These are phyloP conservation scores for Rhizoglyphus robini DNA, from an alignment of 1,140 invertebrate genomes.

Conservation along the genomic window DNA sequence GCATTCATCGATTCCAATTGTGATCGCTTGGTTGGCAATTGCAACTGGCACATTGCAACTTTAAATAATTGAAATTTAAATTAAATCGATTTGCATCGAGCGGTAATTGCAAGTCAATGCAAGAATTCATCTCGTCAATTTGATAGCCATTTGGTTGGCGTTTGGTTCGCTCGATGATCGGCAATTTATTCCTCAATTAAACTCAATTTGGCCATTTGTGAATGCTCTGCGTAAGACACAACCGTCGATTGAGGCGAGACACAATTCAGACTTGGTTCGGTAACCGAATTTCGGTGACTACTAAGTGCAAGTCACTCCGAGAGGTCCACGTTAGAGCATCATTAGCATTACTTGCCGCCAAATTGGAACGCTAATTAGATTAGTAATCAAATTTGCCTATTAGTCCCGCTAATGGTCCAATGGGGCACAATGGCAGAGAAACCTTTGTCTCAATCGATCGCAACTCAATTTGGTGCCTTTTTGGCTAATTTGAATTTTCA, in stretches of 20 bases:
- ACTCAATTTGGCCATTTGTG: background rate
- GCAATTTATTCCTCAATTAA: conserved; percentile 12
- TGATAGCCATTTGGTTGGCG: background rate
- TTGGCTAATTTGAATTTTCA: background rate
- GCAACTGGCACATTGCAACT: too few species aligned
- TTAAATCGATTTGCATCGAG: background rate
- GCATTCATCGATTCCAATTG: too few species aligned
- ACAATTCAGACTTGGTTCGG: background rate
- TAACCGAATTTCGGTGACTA: too few species aligned
- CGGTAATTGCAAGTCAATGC: conserved; percentile 7
- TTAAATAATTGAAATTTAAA: conserved; percentile 3
- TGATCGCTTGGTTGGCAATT: too few species aligned
- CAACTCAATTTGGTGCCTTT: too few species aligned
- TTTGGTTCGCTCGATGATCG: background rate
- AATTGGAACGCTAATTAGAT: background rate
- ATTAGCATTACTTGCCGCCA: conserved; percentile 1
- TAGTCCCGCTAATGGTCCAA: too few species aligned
- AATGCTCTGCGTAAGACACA: background rate
- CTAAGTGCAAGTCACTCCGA: too few species aligned
- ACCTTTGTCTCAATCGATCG: too few species aligned
- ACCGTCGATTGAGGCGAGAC: background rate
- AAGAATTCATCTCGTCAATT: background rate
- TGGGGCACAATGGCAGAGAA: too few species aligned
- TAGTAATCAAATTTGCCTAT: conserved; percentile 12
- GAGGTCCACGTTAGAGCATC: conserved; percentile 1